Conservation (phyloP, 2,113 vertebrate species). For the Circaetus gallicus region DNA sequence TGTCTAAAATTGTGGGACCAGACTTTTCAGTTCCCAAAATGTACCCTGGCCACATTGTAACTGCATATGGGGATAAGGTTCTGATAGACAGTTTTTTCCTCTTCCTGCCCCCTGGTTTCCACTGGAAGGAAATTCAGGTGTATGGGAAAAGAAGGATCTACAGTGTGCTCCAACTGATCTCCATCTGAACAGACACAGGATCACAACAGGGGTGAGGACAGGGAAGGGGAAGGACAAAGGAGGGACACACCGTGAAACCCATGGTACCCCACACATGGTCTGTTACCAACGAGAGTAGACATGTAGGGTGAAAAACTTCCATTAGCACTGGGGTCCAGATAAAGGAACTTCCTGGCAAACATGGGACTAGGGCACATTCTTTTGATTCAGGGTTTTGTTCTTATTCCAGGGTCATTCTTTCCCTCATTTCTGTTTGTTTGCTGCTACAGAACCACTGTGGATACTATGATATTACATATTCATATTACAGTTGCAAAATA, state of each 20-base stretch:
- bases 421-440: not conserved
- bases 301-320: not conserved
- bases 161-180: not conserved
- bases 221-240: not conserved
- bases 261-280: not conserved
- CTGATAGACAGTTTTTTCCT: not conserved
- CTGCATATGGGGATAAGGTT: not conserved
- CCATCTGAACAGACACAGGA: not conserved
- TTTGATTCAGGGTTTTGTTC: not conserved
- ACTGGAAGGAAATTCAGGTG: not conserved
- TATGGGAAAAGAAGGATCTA: not conserved
- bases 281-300: not conserved
- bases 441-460: not conserved
- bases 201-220: not conserved
- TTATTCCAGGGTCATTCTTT: not conserved
- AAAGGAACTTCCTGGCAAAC: not conserved
- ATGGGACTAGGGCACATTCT: not conserved
- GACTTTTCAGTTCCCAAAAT: not conserved
- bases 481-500: not conserved
- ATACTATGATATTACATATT: not conserved
- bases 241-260: not conserved
- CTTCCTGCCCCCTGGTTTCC: not conserved
- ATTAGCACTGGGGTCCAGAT: not conserved
- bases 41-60: not conserved
- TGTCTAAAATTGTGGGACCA: not conserved